phyloP scores from a whole-genome alignment of 2,888 invertebrate genomes.

The Hipparchia sbordonii region DNA sequence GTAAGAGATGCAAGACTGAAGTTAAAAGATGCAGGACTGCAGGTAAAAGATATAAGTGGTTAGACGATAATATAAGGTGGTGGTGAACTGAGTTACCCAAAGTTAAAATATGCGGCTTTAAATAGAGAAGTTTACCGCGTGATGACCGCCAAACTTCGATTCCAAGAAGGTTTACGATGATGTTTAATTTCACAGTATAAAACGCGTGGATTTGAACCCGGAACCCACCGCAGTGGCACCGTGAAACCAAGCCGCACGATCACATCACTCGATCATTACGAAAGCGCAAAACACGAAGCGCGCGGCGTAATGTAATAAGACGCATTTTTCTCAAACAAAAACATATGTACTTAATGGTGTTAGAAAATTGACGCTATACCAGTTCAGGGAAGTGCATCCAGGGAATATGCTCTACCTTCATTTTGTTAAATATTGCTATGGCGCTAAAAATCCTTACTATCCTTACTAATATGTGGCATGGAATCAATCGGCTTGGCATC shows the following conservation, averaged over 20 bases:
- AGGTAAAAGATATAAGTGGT: no score
- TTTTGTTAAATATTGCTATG: background rate
- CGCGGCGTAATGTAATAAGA: conserved; percentile 74
- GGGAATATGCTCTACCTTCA: conserved; percentile 51
- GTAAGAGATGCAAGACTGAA: no score
- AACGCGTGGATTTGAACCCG: conserved; percentile 29
- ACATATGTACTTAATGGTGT: conserved; percentile 65
- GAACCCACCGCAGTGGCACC: conserved; percentile 35
- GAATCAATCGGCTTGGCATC: no score
- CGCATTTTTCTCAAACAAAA: conserved; percentile 77
- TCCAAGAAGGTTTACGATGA: no score
- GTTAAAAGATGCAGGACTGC: no score
- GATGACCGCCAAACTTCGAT: no score
- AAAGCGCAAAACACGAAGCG: conserved; percentile 55
- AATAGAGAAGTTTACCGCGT: no score
- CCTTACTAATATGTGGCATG: no score
- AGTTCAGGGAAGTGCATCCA: conserved; percentile 41
- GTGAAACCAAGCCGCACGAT: conserved; percentile 51
- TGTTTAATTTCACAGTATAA: background rate
- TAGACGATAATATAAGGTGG: no score
- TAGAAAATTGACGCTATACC: conserved; percentile 67
- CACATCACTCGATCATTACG: conserved; percentile 45
- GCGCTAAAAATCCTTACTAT: no score
- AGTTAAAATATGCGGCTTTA: no score
- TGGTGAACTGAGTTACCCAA: no score